Conservation (phyloP, 2,888 invertebrate genomes). For the Gibbula magus region DNA sequence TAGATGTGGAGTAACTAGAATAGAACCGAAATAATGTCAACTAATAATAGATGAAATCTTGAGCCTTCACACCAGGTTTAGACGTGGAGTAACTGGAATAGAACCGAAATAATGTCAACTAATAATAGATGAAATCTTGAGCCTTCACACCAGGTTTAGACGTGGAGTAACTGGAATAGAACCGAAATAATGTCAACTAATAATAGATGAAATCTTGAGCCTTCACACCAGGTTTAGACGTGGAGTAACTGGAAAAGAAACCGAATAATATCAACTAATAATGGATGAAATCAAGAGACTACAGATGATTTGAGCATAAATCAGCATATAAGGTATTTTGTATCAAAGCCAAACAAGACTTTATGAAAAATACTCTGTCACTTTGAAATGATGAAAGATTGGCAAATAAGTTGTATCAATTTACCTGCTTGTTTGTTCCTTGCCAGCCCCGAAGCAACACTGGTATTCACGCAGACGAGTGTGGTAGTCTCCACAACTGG, state of each 20-base stretch:
- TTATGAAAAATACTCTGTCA: no score
- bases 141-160: slow-evolving; percentile 3
- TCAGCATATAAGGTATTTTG: no score
- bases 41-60: not conserved
- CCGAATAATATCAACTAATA: not conserved
- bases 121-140: not conserved
- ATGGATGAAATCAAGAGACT: not conserved
- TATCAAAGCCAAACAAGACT: no score
- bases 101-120: not conserved
- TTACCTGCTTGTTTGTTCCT: not conserved
- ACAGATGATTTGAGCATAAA: no score
- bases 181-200: not conserved
- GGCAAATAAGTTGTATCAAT: not conserved
- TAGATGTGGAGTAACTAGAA: slow-evolving; percentile 23
- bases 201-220: not conserved
- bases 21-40: not conserved
- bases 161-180: slow-evolving; percentile 21
- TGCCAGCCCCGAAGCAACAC: slow-evolving; percentile 3
- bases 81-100: slow-evolving; percentile 20
- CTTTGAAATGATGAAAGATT: no score
- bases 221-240: slow-evolving; percentile 11
- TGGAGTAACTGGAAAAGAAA: slow-evolving; percentile 14
- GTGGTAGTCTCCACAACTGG: slow-evolving; percentile 10
- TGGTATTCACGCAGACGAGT: slow-evolving; percentile 6
- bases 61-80: slow-evolving; percentile 1